Evolutionary conservation across 2,113 vertebrate species (phyloP).

Genomic region (Saccopteryx bilineata): DNA sequence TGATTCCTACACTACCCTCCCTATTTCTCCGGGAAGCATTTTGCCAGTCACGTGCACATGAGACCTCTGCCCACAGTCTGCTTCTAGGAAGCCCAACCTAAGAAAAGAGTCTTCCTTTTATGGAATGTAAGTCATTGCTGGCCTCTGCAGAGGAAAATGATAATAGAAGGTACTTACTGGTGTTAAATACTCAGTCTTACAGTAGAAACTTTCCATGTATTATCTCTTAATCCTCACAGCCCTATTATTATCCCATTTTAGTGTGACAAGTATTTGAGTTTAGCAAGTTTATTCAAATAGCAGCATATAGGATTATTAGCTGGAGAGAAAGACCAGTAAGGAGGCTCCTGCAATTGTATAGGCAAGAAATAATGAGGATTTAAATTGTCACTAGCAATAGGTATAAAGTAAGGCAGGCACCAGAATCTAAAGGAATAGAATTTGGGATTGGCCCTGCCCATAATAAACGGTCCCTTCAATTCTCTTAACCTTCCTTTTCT

Average conservation of each 20-base stretch:
- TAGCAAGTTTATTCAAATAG: not conserved
- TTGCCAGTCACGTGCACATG: not conserved
- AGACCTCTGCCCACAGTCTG: not conserved
- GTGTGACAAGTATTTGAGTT: not conserved
- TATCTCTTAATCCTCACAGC: not conserved
- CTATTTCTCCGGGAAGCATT: not conserved
- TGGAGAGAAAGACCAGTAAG: not conserved
- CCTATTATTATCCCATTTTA: not conserved
- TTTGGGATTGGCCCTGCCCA: not conserved
- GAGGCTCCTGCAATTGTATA: not conserved
- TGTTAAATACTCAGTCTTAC: not conserved
- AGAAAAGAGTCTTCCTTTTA: not conserved
- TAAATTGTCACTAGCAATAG: not conserved
- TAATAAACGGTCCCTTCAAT: not conserved
- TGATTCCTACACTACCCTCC: not conserved
- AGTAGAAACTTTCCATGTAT: not conserved
- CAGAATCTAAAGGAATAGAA: not conserved
- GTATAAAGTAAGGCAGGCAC: not conserved
- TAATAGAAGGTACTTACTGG: not conserved
- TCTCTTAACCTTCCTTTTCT: not conserved
- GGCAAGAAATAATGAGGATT: not conserved
- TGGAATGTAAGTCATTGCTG: not conserved
- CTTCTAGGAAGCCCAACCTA: not conserved
- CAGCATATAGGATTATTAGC: not conserved
- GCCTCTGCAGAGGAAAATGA: not conserved